Conservation (phyloP, 2,797 vertebrate genomes). For the Karalla daura region DNA sequence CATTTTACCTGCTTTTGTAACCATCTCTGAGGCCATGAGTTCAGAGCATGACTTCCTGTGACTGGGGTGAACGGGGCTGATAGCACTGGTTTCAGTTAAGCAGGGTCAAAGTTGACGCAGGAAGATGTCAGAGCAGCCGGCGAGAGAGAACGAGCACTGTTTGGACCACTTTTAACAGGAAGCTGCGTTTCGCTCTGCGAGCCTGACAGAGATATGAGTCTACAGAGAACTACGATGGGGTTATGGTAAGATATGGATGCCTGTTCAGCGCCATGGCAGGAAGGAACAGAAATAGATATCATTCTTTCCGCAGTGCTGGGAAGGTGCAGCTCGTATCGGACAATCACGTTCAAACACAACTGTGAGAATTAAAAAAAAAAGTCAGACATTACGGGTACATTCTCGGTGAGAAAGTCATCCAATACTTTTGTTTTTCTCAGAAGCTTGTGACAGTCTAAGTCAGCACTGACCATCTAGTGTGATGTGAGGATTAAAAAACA, state of each 20-base stretch:
- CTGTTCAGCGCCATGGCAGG: conserved; percentile 65
- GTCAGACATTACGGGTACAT: conserved; percentile 32
- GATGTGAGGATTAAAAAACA: conserved; percentile 37
- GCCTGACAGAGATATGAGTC: conserved; percentile 72
- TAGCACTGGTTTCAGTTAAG: conserved; percentile 68
- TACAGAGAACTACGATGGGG: conserved; percentile 60
- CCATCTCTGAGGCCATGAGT: conserved; percentile 55
- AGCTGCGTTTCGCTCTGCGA: conserved; percentile 57
- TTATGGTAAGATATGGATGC: conserved; percentile 72
- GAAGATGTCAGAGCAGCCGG: conserved; percentile 51
- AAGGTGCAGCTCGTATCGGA: conserved; percentile 70
- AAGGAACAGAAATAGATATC: conserved; percentile 79
- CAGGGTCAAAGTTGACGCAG: conserved; percentile 62
- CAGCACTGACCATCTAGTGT: conserved; percentile 49
- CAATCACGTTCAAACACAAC: conserved; percentile 59
- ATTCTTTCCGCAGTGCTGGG: conserved; percentile 69
- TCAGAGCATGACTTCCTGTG: conserved; percentile 72
- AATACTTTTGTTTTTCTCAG: conserved; percentile 38
- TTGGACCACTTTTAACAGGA: conserved; percentile 79
- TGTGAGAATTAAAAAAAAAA: conserved; percentile 59
- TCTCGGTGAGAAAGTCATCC: conserved; percentile 20
- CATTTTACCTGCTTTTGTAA: conserved; percentile 56
- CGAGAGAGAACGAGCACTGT: conserved; percentile 50
- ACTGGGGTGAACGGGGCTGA: conserved; percentile 44
- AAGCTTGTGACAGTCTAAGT: conserved; percentile 50